A percentile compares a stretch with the other conserved stretches of the same genome.
Conservation (phyloP, 2,888 invertebrate species). For the Trypoxylon attenuatum region DNA sequence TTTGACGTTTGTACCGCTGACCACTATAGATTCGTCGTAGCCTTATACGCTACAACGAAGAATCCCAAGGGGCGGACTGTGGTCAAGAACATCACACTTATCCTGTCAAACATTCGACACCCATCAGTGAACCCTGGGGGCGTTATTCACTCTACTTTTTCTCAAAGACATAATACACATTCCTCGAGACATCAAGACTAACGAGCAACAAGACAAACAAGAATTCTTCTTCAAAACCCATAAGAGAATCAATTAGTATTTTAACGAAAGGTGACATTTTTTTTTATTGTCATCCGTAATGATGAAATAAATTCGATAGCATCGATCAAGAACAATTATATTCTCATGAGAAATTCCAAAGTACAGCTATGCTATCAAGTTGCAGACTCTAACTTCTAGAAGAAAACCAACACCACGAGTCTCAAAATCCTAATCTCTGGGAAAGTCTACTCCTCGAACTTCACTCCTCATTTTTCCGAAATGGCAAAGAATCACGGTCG, state of each 20-base stretch:
- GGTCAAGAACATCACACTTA: constrained; percentile 52
- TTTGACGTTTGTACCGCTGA: constrained; percentile 48
- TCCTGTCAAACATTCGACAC: constrained; percentile 62
- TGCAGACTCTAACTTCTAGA: too few species aligned
- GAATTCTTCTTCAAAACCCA: constrained; percentile 1
- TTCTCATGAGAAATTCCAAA: too few species aligned
- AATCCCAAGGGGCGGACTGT: constrained; percentile 46
- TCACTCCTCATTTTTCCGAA: background rate
- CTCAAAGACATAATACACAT: constrained; percentile 34
- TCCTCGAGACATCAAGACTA: constrained; percentile 30
- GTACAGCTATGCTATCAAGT: too few species aligned
- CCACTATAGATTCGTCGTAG: constrained; percentile 37
- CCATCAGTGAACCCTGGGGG: constrained; percentile 24
- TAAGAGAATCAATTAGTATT: too few species aligned
- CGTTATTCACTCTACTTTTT: constrained; percentile 16
- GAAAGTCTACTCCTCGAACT: background rate
- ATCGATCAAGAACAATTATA: too few species aligned
- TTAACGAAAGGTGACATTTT: too few species aligned
- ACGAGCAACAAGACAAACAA: constrained; percentile 31
- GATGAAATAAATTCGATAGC: too few species aligned
- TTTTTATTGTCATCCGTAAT: too few species aligned
- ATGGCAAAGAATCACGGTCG: background rate
- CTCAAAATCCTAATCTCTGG: background rate
- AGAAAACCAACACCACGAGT: too few species aligned
- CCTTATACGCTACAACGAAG: constrained; percentile 35